These are phyloP conservation scores for Malacoraja senta DNA, from an alignment of 2,797 vertebrate species.

Conservation along the genomic window DNA sequence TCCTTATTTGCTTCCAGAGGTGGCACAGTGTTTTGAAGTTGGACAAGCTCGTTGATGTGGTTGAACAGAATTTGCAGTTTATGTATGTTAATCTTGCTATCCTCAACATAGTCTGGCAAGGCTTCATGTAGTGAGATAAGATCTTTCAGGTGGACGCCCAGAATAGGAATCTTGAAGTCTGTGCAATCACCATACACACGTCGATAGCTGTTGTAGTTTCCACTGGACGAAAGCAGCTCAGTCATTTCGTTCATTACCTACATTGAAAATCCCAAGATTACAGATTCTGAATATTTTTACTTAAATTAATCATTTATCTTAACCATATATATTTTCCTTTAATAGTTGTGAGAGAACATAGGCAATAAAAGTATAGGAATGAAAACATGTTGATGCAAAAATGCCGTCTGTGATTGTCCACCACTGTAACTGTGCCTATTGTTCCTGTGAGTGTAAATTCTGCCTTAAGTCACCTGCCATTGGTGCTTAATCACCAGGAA, in stretches of 20 bases:
- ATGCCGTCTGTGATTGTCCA: background rate
- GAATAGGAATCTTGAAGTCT: conserved; percentile 87
- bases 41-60: conserved; percentile 84
- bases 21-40: conserved; percentile 80
- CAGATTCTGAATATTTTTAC: background rate
- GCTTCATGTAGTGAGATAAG: conserved; percentile 86
- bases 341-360: background rate
- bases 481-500: background rate
- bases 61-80: conserved; percentile 84
- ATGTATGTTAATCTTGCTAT: conserved; percentile 82
- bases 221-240: conserved; percentile 82
- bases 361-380: background rate
- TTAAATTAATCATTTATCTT: background rate
- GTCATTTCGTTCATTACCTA: conserved; percentile 92
- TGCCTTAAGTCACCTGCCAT: too few species aligned
- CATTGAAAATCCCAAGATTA: conserved; percentile 39
- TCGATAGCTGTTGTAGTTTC: conserved; percentile 89
- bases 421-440: background rate
- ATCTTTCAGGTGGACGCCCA: conserved; percentile 90
- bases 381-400: background rate
- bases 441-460: background rate
- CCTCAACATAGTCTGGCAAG: conserved; percentile 82
- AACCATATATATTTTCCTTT: background rate
- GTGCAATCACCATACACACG: conserved; percentile 74
- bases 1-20: conserved; percentile 87